phyloP scores from a whole-genome alignment of 1,140 invertebrate genomes.

The Drosophila cardini region DNA sequence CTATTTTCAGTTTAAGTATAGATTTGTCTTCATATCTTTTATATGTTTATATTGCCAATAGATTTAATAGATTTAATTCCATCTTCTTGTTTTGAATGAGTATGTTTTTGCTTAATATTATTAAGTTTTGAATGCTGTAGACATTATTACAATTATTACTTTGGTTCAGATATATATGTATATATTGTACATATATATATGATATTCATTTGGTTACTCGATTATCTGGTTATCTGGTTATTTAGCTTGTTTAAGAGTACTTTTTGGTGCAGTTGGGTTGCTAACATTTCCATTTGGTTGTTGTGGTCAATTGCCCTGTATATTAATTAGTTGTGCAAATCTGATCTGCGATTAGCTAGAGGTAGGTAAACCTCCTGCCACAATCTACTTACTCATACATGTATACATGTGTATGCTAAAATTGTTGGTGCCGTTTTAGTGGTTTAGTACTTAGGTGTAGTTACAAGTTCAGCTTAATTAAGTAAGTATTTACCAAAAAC shows the following conservation, averaged over 20 bases:
- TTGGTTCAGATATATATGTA: not conserved
- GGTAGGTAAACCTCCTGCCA: conserved; percentile 15
- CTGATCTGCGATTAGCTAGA: conserved; percentile 19
- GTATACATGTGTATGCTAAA: conserved; percentile 19
- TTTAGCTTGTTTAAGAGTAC: conserved; percentile 13
- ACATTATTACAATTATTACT: conserved; percentile 13
- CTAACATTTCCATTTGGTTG: conserved; percentile 55
- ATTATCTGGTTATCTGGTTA: conserved; percentile 35
- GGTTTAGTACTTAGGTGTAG: conserved; percentile 47
- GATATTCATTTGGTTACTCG: conserved; percentile 17
- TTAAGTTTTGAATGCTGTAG: conserved; percentile 10
- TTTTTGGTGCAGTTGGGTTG: conserved; percentile 63
- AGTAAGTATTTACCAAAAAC: conserved; percentile 54
- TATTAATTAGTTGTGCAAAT: conserved; percentile 50
- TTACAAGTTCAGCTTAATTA: conserved; percentile 58
- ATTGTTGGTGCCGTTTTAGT: conserved; percentile 60
- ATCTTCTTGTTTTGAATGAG: conserved; percentile 34
- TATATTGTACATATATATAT: conserved; percentile 12
- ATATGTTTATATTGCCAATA: conserved; percentile 52
- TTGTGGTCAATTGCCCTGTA: conserved; percentile 75
- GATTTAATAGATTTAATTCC: conserved; percentile 56
- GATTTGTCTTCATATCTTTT: conserved; percentile 66
- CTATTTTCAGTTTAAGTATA: conserved; percentile 79
- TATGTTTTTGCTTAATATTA: conserved; percentile 28
- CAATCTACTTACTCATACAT: conserved; percentile 34